Conservation (phyloP, 1,140 invertebrate genomes). For the Dinoponera quadriceps region DNA sequence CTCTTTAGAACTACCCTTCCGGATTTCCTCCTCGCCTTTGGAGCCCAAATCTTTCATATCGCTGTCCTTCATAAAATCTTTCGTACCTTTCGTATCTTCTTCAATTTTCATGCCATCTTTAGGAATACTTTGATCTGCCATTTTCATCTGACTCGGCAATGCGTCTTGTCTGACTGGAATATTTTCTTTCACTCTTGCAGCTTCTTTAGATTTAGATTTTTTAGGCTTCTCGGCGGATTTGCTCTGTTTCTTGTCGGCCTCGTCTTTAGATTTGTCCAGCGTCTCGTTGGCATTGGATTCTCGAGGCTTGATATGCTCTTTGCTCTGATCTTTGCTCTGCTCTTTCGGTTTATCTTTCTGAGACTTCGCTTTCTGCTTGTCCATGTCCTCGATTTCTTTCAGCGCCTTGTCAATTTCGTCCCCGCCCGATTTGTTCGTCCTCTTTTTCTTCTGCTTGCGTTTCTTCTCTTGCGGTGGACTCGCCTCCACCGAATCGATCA, state of each 20-base stretch:
- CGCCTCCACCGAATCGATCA: neutral
- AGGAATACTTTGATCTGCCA: constrained; percentile 66
- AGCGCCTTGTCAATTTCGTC: constrained; percentile 88
- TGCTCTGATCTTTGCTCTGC: constrained; percentile 60
- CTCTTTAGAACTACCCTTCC: neutral
- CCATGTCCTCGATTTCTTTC: constrained; percentile 86
- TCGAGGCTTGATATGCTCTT: constrained; percentile 63
- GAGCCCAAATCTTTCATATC: neutral
- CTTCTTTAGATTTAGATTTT: constrained; percentile 43
- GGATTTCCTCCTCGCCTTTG: constrained; percentile 13
- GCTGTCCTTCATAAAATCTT: constrained; percentile 19
- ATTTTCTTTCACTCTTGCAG: constrained; percentile 38
- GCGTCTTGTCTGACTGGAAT: neutral
- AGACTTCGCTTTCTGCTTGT: constrained; percentile 81
- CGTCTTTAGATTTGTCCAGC: constrained; percentile 37
- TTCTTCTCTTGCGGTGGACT: constrained; percentile 77
- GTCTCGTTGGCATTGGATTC: neutral
- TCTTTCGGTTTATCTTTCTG: constrained; percentile 72
- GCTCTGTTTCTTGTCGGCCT: constrained; percentile 36
- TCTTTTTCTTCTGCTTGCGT: constrained; percentile 85
- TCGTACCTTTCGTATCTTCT: constrained; percentile 18
- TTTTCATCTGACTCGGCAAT: neutral
- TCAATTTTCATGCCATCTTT: constrained; percentile 48
- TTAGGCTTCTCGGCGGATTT: constrained; percentile 27
- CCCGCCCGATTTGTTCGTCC: constrained; percentile 80